These are phyloP conservation scores for Miniopterus natalensis DNA, from an alignment of 2,113 vertebrate genomes.

Conservation along the genomic window DNA sequence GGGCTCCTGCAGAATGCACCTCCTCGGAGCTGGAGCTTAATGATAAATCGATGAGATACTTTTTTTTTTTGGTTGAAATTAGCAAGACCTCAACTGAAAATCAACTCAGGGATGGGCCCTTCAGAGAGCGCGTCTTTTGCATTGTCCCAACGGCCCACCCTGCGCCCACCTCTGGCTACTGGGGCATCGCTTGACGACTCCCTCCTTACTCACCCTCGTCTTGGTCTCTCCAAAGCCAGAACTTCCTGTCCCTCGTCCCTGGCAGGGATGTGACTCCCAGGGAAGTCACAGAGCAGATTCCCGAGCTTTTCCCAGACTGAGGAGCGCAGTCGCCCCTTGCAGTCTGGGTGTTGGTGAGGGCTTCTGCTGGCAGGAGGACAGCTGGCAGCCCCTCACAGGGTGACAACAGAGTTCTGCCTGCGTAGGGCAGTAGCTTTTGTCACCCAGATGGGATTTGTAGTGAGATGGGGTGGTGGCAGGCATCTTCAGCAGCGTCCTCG, in stretches of 20 bases:
- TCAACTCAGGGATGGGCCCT: conserved; percentile 77
- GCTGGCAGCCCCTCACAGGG: neutral
- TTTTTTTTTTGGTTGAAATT: conserved; percentile 50
- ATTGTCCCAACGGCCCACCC: neutral
- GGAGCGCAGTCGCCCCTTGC: no score
- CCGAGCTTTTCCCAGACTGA: neutral
- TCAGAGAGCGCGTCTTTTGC: neutral
- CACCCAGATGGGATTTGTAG: fast-evolving
- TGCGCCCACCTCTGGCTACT: neutral
- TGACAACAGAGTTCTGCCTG: neutral
- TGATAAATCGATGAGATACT: neutral
- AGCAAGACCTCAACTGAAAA: conserved; percentile 62
- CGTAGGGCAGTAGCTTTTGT: fast-evolving
- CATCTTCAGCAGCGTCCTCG: neutral
- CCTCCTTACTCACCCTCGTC: neutral
- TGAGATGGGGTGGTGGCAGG: fast-evolving
- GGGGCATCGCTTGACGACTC: fast-evolving
- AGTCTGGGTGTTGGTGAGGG: neutral
- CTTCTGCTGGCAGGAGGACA: neutral
- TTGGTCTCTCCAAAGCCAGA: neutral
- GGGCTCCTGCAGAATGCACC: no score
- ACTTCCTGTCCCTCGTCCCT: neutral
- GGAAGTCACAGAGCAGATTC: neutral
- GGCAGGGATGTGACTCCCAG: neutral
- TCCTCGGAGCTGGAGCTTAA: neutral